A percentile compares a stretch with the other conserved stretches of the same genome.
Conservation (phyloP, 2,888 invertebrate species). For the Pseudococcus jackbeardsleyi region DNA sequence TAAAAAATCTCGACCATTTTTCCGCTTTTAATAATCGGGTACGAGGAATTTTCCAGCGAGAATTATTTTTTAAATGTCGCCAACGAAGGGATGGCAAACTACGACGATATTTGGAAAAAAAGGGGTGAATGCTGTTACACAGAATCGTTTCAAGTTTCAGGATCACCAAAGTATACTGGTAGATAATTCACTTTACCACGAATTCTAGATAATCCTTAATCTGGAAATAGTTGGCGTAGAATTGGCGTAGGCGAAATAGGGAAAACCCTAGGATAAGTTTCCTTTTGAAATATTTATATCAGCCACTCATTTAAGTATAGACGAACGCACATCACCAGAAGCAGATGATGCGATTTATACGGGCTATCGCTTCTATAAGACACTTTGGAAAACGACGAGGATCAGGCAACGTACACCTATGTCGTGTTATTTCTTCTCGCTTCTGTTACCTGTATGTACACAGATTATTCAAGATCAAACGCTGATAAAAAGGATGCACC, state of each 20-base stretch:
- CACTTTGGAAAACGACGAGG: conserved; percentile 58
- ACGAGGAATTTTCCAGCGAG: background rate
- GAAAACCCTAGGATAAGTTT: conserved; percentile 29
- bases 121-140: background rate
- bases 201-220: conserved; percentile 43
- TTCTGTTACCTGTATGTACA: conserved; percentile 38
- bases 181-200: conserved; percentile 28
- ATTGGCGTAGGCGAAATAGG: conserved; percentile 41
- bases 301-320: conserved; percentile 46
- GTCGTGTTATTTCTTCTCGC: conserved; percentile 48
- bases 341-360: conserved; percentile 64
- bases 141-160: conserved; percentile 21
- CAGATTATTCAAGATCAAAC: conserved; percentile 55
- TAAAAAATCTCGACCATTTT: conserved; percentile 45
- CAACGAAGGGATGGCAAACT: background rate
- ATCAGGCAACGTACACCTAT: conserved; percentile 12
- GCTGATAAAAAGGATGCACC: conserved; percentile 62
- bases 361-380: conserved; percentile 64
- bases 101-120: background rate
- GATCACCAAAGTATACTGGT: conserved; percentile 2
- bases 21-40: conserved; percentile 42
- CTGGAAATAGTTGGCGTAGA: conserved; percentile 7
- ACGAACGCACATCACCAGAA: conserved; percentile 56
- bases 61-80: conserved; percentile 24
- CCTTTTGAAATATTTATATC: conserved; percentile 51